Base-by-base conservation (phyloP, 2,888 invertebrate genomes). In the Coremacera marginata region DNA sequence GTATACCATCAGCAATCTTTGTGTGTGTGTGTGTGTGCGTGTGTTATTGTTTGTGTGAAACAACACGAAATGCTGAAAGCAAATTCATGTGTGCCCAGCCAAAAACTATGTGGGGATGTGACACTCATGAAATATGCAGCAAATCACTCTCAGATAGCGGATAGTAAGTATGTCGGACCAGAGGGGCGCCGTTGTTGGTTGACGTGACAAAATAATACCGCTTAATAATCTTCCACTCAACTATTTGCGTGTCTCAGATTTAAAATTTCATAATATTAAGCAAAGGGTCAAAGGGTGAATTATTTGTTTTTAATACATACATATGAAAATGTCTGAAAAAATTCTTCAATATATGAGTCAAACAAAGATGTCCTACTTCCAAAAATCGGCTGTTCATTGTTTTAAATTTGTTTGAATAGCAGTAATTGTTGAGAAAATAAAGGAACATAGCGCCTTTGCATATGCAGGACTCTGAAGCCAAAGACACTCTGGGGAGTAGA, bases 61-160 rank as follows among this genome's bases (percentile, higher is more conserved):
- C 44, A 11, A 37, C 74, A 67, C 55, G 65, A 67, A 34, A 27
- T 7, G 22, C 62, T 75, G 75, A 75, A 75, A 75, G 75, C 75
- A 75, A 75, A 75, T 70, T 22, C 75, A 62, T 75, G 75, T 75
- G 75, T 68, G 51, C 31, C 49, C 60, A 25, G 44, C 55, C 57
- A 52, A 57, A 44, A 65, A 25, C 72, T 74, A 68, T 67, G 74
- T 78, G 72, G 80, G 77, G 75, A 78, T 77, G 77, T 78, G 76
- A 70, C 77, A 76, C 81, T 83, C 86, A 86, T 85, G 81, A 82
- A 84, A 85, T 84, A 84, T 85, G 84, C 86, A 85, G 84, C 86
- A 85, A 86, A 85, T 84, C 86, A 86, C 82, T 80, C 79, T 67
- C 65, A 37, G 31, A 27, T 19, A 25, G 3, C 62, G 31, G 16